Base-by-base conservation (phyloP, 2,888 invertebrate genomes). In the Adela reaumurella region DNA sequence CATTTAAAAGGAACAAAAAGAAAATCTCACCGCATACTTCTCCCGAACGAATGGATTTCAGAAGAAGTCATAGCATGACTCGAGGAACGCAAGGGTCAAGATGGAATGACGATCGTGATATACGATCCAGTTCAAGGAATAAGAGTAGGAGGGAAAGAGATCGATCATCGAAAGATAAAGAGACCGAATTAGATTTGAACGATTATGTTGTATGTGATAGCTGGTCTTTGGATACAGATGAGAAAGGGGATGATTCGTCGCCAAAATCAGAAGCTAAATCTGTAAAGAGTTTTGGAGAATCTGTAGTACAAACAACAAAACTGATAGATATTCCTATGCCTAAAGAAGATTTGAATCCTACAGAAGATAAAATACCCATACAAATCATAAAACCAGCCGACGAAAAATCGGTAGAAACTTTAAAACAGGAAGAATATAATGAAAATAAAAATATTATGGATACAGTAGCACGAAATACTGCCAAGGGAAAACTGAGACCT, bases 141-240 rank as follows among this genome's bases (percentile, higher is more conserved):
- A 57, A 53, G 19, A 47, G 61, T 55, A 50, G 61, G 58, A 14
- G 57, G 19, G 5, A 52, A 47, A 5, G 56, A 57, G 24, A 59
- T 56, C 29, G 60, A 51, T n/a, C 56, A 54, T 24, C 52, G 51
- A 14, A 53, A 49, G 55, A 57, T 28, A 49, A 65, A 52, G 79
- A 74, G 56, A 61, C 74, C 11, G 64, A 73, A 47, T 68, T 74
- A 0, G 65, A 73, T 57, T 61, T 78, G 14, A 70, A 62, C 51
- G 79, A 78, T 57, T 78, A 69, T 52, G 60, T 79, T 43, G 65
- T 80, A 14, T 79, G 79, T 51, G 79, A 80, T 49, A 79, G 78
- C 55, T 79, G 79, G 79, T 78, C 79, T 3, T 55, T 73, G 16
- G 78, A 78, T 20, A 74, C 70, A 45, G 78, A 77, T 11, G 74